phyloP scores from a whole-genome alignment of 2,797 vertebrate genomes.

The Rhynchotus rufescens region DNA sequence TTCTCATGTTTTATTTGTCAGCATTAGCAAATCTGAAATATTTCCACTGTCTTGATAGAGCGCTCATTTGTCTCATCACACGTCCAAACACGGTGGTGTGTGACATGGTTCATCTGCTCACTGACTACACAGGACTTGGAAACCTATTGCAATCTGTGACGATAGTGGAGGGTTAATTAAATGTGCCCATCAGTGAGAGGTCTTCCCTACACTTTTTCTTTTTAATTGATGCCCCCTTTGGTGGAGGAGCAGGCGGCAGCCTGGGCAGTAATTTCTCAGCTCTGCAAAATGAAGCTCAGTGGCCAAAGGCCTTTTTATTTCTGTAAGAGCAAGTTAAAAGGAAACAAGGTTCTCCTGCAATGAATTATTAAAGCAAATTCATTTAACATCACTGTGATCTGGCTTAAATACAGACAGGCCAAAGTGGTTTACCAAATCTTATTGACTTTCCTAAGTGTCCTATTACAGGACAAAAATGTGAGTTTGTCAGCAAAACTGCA shows the following conservation, averaged over 20 bases:
- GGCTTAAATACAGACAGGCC: background rate
- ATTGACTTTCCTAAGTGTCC: conserved; percentile 21
- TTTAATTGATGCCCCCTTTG: background rate
- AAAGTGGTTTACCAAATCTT: conserved; percentile 47
- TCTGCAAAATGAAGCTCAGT: background rate
- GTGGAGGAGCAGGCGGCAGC: background rate
- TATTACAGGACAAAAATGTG: conserved; percentile 39
- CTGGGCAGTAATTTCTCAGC: background rate
- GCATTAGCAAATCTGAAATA: background rate
- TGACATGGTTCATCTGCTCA: background rate
- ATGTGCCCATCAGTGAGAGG: background rate
- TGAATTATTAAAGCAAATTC: conserved; percentile 46
- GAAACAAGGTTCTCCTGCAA: background rate
- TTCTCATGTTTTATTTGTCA: background rate
- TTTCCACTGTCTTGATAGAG: background rate
- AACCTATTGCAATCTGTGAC: background rate
- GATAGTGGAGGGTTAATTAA: background rate
- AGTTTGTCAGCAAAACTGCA: conserved; percentile 22
- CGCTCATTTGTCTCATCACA: background rate
- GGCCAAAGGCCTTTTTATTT: background rate
- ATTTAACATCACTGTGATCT: conserved; percentile 35
- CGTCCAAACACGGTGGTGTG: background rate
- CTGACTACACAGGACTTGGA: background rate
- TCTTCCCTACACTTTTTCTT: background rate
- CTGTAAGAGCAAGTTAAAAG: background rate